These are phyloP conservation scores for Blastomussa wellsi DNA, from an alignment of 92 coral and sea anemone species.

Conservation along the genomic window DNA sequence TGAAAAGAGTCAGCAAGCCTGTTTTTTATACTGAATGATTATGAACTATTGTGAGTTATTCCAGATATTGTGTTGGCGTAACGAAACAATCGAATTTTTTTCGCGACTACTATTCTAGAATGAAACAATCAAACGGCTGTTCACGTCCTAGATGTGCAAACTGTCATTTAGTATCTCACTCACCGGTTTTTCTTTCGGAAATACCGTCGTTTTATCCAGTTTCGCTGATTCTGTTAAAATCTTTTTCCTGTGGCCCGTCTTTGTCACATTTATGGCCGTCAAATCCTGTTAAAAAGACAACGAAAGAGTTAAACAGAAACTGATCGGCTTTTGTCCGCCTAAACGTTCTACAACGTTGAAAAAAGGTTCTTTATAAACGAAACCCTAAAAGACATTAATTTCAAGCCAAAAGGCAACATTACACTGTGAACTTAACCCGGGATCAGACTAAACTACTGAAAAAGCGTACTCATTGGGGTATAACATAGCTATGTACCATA, in stretches of 20 bases:
- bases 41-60: neutral
- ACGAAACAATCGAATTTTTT: neutral
- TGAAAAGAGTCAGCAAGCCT: too few relatives aligned
- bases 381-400: too few relatives aligned
- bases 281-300: slow-evolving; percentile 65
- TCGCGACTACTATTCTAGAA: neutral
- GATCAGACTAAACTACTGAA: too few relatives aligned
- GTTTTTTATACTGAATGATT: too few relatives aligned
- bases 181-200: slow-evolving; percentile 76
- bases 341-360: too few relatives aligned
- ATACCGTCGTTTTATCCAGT: slow-evolving; percentile 47
- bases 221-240: slow-evolving; percentile 83
- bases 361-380: too few relatives aligned
- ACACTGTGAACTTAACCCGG: too few relatives aligned
- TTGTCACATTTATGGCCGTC: slow-evolving; percentile 72
- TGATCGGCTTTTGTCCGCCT: too few relatives aligned
- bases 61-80: neutral
- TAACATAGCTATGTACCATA: too few relatives aligned
- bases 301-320: neutral
- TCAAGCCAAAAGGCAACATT: neutral
- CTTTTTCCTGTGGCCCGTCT: slow-evolving; percentile 93
- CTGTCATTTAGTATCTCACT: slow-evolving; percentile 44
- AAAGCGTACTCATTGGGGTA: too few relatives aligned
- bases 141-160: too few relatives aligned
- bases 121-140: neutral